These are phyloP conservation scores for Calephelis perditalis DNA, from an alignment of 2,888 invertebrate genomes.

Conservation along the genomic window DNA sequence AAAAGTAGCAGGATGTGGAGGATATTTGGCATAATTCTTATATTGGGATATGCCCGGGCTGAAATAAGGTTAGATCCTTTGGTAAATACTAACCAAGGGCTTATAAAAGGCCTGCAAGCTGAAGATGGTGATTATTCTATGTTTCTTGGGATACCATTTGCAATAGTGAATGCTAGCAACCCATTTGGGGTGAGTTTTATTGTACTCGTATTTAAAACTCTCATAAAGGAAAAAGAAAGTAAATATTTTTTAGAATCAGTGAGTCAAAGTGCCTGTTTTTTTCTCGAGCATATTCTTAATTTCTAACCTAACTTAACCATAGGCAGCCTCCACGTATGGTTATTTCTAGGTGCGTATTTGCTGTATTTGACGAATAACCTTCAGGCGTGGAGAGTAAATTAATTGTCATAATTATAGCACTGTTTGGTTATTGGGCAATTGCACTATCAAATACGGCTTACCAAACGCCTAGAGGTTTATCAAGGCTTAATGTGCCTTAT, in stretches of 20 bases:
- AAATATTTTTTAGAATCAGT: neutral
- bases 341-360: too few relatives aligned
- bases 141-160: conserved; percentile 38
- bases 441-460: too few relatives aligned
- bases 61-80: neutral
- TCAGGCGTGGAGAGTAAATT: too few relatives aligned
- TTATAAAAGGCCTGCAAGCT: conserved; percentile 38
- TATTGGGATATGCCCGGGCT: neutral
- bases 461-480: too few relatives aligned
- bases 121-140: conserved; percentile 35
- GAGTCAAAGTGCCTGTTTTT: neutral
- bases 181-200: conserved; percentile 35
- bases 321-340: too few relatives aligned
- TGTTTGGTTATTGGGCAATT: too few relatives aligned
- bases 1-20: neutral
- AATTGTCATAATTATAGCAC: too few relatives aligned
- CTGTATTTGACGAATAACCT: too few relatives aligned
- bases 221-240: too few relatives aligned
- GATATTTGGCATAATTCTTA: neutral
- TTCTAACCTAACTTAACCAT: too few relatives aligned
- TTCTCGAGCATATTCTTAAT: too few relatives aligned
- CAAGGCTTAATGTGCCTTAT: too few relatives aligned
- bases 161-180: conserved; percentile 31
- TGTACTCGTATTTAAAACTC: neutral
- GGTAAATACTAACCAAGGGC: conserved; percentile 30